phyloP scores from a whole-genome alignment of 2,113 vertebrate species.

The Peromyscus maniculatus region DNA sequence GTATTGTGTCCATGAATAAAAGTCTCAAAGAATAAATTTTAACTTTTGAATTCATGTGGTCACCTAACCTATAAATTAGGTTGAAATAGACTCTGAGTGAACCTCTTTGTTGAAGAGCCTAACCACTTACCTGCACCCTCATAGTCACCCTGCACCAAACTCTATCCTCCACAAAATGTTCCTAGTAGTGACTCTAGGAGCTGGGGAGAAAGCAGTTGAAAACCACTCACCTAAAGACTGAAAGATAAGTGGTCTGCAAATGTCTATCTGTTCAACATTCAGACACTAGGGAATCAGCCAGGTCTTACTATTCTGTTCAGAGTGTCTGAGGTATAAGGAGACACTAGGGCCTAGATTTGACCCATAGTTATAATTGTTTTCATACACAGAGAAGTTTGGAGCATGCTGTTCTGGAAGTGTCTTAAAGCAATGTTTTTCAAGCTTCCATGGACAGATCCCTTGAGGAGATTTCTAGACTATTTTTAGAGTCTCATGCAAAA shows the following conservation, averaged over 20 bases:
- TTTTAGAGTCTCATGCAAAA: not conserved
- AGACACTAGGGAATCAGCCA: not conserved
- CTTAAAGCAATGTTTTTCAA: not conserved
- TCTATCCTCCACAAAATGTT: not conserved
- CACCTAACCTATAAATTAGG: not conserved
- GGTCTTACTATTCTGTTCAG: not conserved
- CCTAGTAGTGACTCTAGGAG: not conserved
- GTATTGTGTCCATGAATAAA: not conserved
- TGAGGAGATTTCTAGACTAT: not conserved
- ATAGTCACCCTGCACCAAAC: not conserved
- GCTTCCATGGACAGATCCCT: not conserved
- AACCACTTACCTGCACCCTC: not conserved
- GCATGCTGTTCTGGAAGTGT: not conserved
- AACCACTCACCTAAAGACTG: not conserved
- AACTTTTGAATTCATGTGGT: not conserved
- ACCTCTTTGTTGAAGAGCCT: not conserved
- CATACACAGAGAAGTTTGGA: not conserved
- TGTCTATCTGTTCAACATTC: not conserved
- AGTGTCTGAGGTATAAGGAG: not conserved
- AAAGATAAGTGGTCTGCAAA: not conserved
- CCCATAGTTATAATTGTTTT: not conserved
- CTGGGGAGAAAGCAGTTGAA: not conserved
- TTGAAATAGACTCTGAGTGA: not conserved
- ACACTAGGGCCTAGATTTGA: not conserved
- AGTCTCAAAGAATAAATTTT: not conserved